Evolutionary conservation across 2,113 vertebrate species (phyloP), one percentile per base, ranked within the genome.

Genomic region (Bujurquina vittata): DNA sequence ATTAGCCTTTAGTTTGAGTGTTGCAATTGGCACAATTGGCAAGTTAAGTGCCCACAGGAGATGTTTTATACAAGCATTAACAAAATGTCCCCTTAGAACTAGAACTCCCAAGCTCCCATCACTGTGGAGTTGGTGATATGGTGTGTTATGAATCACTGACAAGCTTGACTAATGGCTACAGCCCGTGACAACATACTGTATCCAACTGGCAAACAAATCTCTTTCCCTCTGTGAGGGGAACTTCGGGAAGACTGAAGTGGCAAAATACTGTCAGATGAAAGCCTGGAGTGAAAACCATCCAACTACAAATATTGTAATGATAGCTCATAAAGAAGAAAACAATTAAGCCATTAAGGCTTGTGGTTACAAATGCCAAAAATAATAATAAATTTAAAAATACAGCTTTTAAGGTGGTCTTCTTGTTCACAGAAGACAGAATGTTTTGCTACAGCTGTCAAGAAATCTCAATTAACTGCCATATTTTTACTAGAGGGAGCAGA

Each of bases 81-180:
- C 4, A 7, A 80, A 80, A 80, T 22, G 49, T 72, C 60, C 85
- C 81, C 22, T 49, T 11, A 46, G 81, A 84, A 81, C 11, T 31
- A 52, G 23, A 60, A 86, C 79, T 84, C 76, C 22, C 5, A 6
- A n/a, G 79, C 63, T 77, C 60, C 61, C 67, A n/a, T 81, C 15
- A 20, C 72, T 77, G 75, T n/a, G 49, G 61, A 79, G 61, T 73
- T 84, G 55, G 79, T 63, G 85, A 83, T 87, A 60, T 37, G 78
- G 35, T 75, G 85, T 81, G 81, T 82, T 86, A 60, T 77, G 77
- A 87, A 85, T 82, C 79, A 58, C 55, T 67, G 69, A 90, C 83
- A 83, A 80, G 91, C 80, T 73, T 87, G 80, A 91, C 80, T 78
- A 85, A 92, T 86, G 81, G 83, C 79, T 75, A 78, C 65, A 78